Evolutionary conservation across 2,888 invertebrate genomes (phyloP), one percentile per base, ranked within the genome.

Genomic region (Stenotaenia linearis): DNA sequence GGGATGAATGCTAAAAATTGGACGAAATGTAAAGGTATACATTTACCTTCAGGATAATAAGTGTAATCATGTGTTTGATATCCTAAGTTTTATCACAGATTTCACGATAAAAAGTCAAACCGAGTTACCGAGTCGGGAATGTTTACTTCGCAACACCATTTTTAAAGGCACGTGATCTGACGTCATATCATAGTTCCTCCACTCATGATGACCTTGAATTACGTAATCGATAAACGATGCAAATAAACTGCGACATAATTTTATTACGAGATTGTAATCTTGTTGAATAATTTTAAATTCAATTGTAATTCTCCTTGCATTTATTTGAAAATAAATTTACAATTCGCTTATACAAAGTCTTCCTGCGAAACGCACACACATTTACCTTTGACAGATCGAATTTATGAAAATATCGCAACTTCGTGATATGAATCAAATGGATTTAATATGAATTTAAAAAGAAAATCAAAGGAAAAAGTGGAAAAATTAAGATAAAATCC

Each of bases 271-370:
- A 32, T 5, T 45, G 45, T n/a, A n/a, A 6, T 9, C 37, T 32
- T 32, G 32, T 4, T 9, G 32, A 37, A 18, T 18, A n/a, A 7
- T 18, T 56, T 56, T 21, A n/a, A 56, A 56, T 56, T 6, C 56
- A 56, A 21, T 56, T 56, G 56, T 12, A 56, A 56, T 56, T 50
- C 21, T 56, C 56, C 2, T 21, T 56, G 56, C 56, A 56, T 56
- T 56, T 56, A 56, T 56, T 56, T 23, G 56, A 56, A 56, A 56
- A 56, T 56, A 56, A 56, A 56, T 56, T 56, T 56, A 56, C 56
- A 56, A 56, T 56, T 56, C 56, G 56, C 56, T 56, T 18, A 18
- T 56, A 56, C 56, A 56, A 56, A 56, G 18, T 56, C 56, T 56
- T 56, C 56, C 2, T 15, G 15, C 15, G 7, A 56, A 15, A 23